Base-by-base conservation (phyloP, 1,140 invertebrate genomes). In the Drosophila quadrilineata region DNA sequence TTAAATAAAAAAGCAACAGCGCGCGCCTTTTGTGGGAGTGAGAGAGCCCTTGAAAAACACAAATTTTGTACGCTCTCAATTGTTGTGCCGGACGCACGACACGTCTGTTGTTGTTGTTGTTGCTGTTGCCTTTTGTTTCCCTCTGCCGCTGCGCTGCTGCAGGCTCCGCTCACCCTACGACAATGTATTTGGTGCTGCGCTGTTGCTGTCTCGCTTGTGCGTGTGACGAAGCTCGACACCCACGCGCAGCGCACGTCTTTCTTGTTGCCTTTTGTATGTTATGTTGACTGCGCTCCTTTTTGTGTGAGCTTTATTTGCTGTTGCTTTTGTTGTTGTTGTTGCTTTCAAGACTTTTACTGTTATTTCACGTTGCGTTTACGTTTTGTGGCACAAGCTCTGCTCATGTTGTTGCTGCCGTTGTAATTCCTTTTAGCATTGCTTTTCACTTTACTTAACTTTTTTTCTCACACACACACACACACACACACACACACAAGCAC, bases 361-460 rank as follows among this genome's bases (percentile, higher is more conserved):
- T 68, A 71, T 60, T 54, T 67, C 31, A 67, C 56, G 22, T 60
- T 38, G 10, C 29, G 28, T 31, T 40, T 14, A 56, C 19, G 53
- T 45, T 45, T 33, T 43, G 40, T 35, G 19, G 31, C 16, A 10
- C 33, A 35, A 35, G 43, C 35, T 52, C 41, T 40, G 21, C 24
- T 49, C n/a, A 35, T 46, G 33, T 33, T 52, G 50, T 24, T 29
- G 43, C 24, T 63, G 40, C 28, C 70, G 38, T 59, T 71, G 52
- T 80, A 65, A 82, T 69, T 79, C 56, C 71, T 71, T 75, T 65
- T 64, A 84, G 59, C 76, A 82, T 84, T 82, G 72, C 68, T 82
- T 82, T 82, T 82, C 68, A 82, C 76, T 84, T 82, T 63, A 77
- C 48, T 48, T 49, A 40, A 12, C 35, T 49, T 64, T 58, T 48